phyloP scores from a whole-genome alignment of 1,140 invertebrate species.

The Harlomillsia oculata region DNA sequence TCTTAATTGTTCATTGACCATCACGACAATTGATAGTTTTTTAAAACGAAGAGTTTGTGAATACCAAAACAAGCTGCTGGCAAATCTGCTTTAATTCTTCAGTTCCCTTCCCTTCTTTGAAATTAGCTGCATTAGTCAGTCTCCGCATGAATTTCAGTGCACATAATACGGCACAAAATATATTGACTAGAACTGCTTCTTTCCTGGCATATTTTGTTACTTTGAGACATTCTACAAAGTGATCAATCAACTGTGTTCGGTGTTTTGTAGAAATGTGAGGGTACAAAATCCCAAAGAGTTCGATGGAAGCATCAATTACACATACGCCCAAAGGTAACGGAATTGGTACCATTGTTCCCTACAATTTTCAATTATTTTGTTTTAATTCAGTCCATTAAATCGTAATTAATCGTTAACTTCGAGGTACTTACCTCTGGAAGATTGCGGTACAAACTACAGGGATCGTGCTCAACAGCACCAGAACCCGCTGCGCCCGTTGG shows the following conservation, averaged over 20 bases:
- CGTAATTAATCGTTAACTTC: conserved; percentile 15
- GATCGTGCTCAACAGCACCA: conserved; percentile 89
- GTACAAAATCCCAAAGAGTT: conserved; percentile 87
- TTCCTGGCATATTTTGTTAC: conserved; percentile 75
- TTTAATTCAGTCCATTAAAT: too few species aligned
- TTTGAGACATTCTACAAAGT: conserved; percentile 84
- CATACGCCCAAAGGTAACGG: conserved; percentile 91
- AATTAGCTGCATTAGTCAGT: conserved; percentile 9
- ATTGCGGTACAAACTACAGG: conserved; percentile 74
- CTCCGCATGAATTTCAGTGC: conserved; percentile 57
- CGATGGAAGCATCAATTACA: conserved; percentile 88
- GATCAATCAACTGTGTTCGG: conserved; percentile 88
- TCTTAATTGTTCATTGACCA: too few species aligned
- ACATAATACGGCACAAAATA: conserved; percentile 84
- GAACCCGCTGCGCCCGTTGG: conserved; percentile 87
- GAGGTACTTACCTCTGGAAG: conserved; percentile 47
- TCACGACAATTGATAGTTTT: too few species aligned
- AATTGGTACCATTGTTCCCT: conserved; percentile 59
- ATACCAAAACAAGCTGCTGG: conserved; percentile 32
- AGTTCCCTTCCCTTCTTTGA: conserved; percentile 23
- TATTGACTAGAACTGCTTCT: conserved; percentile 93
- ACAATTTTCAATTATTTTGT: conserved; percentile 32
- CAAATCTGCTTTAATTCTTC: conserved; percentile 29
- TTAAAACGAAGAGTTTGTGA: too few species aligned
- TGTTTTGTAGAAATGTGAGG: conserved; percentile 90